phyloP scores from a whole-genome alignment of 2,113 vertebrate genomes.

The Psilopogon haemacephalus region DNA sequence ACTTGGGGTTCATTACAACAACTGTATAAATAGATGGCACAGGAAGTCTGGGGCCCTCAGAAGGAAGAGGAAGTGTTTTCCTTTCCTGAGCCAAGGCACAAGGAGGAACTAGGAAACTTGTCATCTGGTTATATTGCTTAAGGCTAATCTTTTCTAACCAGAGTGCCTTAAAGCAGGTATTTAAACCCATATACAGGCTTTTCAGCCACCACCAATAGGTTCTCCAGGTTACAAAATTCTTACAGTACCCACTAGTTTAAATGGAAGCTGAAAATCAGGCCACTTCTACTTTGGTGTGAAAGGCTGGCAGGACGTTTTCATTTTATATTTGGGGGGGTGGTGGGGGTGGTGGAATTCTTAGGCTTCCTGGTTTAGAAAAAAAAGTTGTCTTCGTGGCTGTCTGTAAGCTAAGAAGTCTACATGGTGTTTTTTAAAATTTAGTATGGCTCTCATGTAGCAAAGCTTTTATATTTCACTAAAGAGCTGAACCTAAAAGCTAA shows the following conservation, averaged over 20 bases:
- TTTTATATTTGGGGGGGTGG: neutral
- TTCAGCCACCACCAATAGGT: neutral
- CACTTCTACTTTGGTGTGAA: neutral
- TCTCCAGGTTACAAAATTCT: neutral
- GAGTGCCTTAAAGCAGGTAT: neutral
- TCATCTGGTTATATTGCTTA: constrained; percentile 43
- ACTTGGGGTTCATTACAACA: constrained; percentile 41
- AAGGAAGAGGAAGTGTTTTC: constrained; percentile 63
- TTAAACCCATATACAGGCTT: neutral
- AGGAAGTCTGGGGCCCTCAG: constrained; percentile 61
- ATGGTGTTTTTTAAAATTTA: neutral
- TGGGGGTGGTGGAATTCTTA: too few relatives aligned
- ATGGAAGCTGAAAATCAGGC: neutral
- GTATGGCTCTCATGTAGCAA: neutral
- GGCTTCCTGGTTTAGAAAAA: neutral
- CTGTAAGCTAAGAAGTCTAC: neutral
- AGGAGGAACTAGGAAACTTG: constrained; percentile 64
- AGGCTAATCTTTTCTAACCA: neutral
- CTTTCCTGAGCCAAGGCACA: constrained; percentile 46
- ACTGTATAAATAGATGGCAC: constrained; percentile 66
- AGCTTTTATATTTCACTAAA: neutral
- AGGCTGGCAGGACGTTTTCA: neutral
- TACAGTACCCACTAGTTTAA: neutral
- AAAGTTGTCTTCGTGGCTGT: neutral
- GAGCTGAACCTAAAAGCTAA: neutral